A percentile compares a stretch with the other conserved stretches of the same genome.
Evolutionary conservation across 1,140 invertebrate species (phyloP).

Genomic region (Stegodyphus mimosarum): DNA sequence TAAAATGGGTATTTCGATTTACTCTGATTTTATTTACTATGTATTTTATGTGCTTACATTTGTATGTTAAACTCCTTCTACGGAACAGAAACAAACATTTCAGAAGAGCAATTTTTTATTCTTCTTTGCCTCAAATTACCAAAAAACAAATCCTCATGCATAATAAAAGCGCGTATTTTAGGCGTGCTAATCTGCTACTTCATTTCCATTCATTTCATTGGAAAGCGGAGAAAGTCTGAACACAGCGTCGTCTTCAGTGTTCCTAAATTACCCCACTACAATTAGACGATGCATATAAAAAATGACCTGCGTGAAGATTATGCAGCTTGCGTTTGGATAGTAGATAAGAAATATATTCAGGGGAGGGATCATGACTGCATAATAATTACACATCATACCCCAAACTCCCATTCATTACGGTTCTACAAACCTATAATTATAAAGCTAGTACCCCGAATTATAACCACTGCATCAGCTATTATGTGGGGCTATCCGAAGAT

Average conservation of each 20-base stretch:
- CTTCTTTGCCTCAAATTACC: too few species aligned
- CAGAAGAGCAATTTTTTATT: too few species aligned
- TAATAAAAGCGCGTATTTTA: too few species aligned
- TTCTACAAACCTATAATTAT: constrained; percentile 27
- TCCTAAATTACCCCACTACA: constrained; percentile 1
- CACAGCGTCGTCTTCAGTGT: background rate
- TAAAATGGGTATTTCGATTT: too few species aligned
- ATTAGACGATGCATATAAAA: constrained; percentile 5
- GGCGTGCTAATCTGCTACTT: too few species aligned
- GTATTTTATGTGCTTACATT: too few species aligned
- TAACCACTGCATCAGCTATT: constrained; percentile 1
- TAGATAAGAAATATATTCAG: constrained; percentile 23
- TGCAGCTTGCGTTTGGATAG: constrained; percentile 7
- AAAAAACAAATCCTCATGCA: too few species aligned
- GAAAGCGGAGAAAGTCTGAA: too few species aligned
- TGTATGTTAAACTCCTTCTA: too few species aligned
- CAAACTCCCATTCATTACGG: constrained; percentile 41
- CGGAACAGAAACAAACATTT: too few species aligned
- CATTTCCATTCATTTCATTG: too few species aligned
- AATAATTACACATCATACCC: constrained; percentile 30
- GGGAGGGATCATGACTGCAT: constrained; percentile 24
- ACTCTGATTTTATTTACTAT: too few species aligned
- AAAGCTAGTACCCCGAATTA: constrained; percentile 1
- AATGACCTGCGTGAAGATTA: constrained; percentile 6
- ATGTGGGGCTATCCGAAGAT: constrained; percentile 11